These are phyloP conservation scores for Vidua chalybeata DNA, from an alignment of 2,113 vertebrate genomes.

Conservation along the genomic window DNA sequence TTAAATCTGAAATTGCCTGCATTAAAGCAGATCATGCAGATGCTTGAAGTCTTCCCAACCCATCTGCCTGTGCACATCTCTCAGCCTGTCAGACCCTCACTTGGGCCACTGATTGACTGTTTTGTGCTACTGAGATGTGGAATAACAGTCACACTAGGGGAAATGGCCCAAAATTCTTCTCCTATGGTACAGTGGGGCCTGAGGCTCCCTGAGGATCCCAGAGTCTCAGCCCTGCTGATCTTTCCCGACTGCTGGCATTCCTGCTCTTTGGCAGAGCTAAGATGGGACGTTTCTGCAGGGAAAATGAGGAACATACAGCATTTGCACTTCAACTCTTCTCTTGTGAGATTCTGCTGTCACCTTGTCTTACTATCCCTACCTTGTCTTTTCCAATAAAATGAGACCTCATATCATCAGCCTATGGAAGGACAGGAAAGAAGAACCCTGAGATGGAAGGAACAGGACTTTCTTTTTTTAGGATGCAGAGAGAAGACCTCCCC, in stretches of 20 bases:
- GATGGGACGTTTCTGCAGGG: neutral
- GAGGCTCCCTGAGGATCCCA: rapidly evolving
- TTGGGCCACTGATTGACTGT: neutral
- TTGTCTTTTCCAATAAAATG: neutral
- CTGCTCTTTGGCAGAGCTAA: neutral
- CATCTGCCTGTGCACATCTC: rapidly evolving
- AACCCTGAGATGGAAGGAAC: neutral
- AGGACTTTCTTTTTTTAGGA: neutral
- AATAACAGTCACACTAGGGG: neutral
- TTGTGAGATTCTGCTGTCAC: neutral
- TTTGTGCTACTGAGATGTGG: rapidly evolving
- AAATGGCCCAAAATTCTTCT: neutral
- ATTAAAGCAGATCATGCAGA: neutral
- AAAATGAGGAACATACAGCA: neutral
- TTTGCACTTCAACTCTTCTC: neutral
- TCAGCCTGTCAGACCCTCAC: neutral
- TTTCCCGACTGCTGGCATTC: neutral
- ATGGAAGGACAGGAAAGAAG: neutral
- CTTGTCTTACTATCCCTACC: neutral
- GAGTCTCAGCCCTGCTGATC: neutral
- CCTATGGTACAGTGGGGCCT: neutral
- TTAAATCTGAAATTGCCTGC: neutral
- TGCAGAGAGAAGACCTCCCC: neutral
- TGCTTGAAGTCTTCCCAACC: neutral
- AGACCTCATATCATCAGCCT: neutral